A percentile compares a stretch with the other conserved stretches of the same genome.
phyloP scores from a whole-genome alignment of 2,113 vertebrate species.

The Tretioscincus oriximinensis region DNA sequence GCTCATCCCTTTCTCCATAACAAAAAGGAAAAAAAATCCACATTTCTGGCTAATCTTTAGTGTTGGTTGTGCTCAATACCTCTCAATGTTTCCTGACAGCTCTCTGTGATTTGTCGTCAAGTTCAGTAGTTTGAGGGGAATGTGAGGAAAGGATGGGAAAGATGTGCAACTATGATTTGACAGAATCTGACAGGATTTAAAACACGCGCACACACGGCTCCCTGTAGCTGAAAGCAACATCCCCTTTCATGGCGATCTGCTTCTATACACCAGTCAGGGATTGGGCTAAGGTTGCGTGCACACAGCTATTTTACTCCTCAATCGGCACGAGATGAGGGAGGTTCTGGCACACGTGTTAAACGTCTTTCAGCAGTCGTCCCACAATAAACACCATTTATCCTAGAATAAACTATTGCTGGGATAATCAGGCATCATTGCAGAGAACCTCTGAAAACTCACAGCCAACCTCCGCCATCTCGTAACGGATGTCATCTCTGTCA shows the following conservation, averaged over 20 bases:
- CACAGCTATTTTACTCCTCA: too few species aligned
- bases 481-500: too few species aligned
- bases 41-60: conserved; percentile 42
- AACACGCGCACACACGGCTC: conserved; percentile 20
- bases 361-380: too few species aligned
- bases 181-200: conserved; percentile 44
- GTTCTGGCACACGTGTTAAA: too few species aligned
- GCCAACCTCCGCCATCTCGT: too few species aligned
- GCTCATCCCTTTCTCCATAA: conserved; percentile 16
- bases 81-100: conserved; percentile 55
- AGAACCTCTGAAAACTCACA: too few species aligned
- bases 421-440: too few species aligned
- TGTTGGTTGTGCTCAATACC: conserved; percentile 33
- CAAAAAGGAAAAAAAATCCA: neutral
- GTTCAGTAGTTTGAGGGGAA: conserved; percentile 44
- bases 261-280: conserved; percentile 56
- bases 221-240: conserved; percentile 36
- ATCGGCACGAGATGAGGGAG: too few species aligned
- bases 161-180: conserved; percentile 53
- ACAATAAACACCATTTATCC: too few species aligned
- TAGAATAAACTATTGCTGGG: too few species aligned
- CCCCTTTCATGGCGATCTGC: conserved; percentile 56
- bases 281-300: too few species aligned
- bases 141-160: neutral
- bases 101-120: conserved; percentile 64